Percentiles rank a stretch among this genome's conserved stretches.
These are phyloP conservation scores for Palythoa caribaeorum DNA, from an alignment of 92 coral and sea anemone genomes.

Conservation along the genomic window DNA sequence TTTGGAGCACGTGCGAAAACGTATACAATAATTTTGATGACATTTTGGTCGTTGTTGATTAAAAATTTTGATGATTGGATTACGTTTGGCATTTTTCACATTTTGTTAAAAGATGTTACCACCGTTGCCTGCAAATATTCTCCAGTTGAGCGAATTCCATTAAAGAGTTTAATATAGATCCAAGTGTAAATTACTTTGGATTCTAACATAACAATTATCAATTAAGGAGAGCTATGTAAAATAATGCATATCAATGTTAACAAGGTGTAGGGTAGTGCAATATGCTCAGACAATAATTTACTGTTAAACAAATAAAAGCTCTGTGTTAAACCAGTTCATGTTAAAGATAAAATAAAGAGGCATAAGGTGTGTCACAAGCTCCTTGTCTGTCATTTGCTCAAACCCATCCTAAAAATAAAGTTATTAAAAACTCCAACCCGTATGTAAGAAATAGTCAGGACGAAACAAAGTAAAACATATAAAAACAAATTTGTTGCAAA, in stretches of 20 bases:
- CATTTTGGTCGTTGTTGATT: not conserved
- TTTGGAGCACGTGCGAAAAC: not conserved
- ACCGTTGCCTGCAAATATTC: constrained; percentile 38
- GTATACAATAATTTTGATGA: not conserved
- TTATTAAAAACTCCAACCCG: not conserved
- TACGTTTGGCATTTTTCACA: constrained; percentile 11
- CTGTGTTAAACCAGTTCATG: constrained; percentile 37
- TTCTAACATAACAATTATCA: not conserved
- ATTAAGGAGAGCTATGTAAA: constrained; percentile 5
- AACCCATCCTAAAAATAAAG: not conserved
- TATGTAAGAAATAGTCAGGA: not conserved
- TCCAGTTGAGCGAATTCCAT: not conserved
- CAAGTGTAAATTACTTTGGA: not conserved
- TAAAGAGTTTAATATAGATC: not conserved
- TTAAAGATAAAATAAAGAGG: constrained; percentile 42
- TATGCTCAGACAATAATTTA: constrained; percentile 13
- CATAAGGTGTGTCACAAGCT: constrained; percentile 39
- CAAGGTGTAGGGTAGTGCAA: constrained; percentile 30
- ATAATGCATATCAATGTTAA: not conserved
- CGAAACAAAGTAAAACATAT: not conserved
- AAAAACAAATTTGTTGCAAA: not conserved
- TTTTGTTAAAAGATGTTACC: constrained; percentile 1
- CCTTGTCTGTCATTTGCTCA: not conserved
- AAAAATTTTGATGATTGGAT: not conserved
- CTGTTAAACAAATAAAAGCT: constrained; percentile 17